Evolutionary conservation across 2,888 invertebrate genomes (phyloP), one percentile per base, ranked within the genome.

Genomic region (Crocallis elinguaria): DNA sequence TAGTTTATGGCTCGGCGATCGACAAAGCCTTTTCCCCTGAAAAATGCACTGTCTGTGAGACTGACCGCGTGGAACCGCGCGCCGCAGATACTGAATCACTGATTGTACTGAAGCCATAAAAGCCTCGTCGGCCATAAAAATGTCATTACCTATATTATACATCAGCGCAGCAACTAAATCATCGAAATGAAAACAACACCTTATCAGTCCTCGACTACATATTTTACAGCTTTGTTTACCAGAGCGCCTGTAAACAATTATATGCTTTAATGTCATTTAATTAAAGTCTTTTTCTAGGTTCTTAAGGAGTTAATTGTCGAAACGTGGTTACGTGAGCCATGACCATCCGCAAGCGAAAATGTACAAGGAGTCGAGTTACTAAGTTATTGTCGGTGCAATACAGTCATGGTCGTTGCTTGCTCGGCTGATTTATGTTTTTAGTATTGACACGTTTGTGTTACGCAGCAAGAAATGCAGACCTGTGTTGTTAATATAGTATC

Each of bases 321-420:
- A 23, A 27, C 25, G 41, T 42, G 43, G 17, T n/a, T n/a, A 29
- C 17, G 9, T 25, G n/a, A 2, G 30, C 43, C 50, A 38, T 50
- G 50, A 50, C 50, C 50, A 38, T 32, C 38, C 50, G 6, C 44
- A 50, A 50, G 23, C 23, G 19, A 13, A 16, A 11, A 23, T 43
- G 42, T 29, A 8, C 21, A 7, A 13, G 33, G 19, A 14, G 13
- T 49, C 33, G 14, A 16, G 39, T 49, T 35, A 41, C 33, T 3
- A n/a, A 1, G 25, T 3, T n/a, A n/a, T 9, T 8, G 23, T 2
- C 23, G 23, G 5, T 23, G n/a, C n/a, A n/a, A n/a, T 23, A 7
- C 8, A 25, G 25, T n/a, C n/a, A 7, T 7, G 25, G n/a, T n/a
- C n/a, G n/a, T n/a, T 19, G 19, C 19, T 4, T 19, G 3, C 3